Evolutionary conservation across 2,113 vertebrate genomes (phyloP).

Genomic region (Urocitellus parryii): DNA sequence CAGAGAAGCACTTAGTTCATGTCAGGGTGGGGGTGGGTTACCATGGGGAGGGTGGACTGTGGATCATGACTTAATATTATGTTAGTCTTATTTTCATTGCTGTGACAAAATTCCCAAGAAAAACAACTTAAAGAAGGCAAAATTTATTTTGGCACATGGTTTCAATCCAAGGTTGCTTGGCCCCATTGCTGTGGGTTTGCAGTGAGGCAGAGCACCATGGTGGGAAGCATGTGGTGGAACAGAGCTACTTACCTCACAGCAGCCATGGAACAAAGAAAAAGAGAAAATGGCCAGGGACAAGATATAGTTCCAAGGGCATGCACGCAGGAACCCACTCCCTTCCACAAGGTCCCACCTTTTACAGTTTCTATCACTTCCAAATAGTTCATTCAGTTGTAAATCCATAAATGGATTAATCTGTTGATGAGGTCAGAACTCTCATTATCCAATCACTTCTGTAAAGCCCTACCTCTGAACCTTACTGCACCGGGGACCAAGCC

Average conservation of each 20-base stretch:
- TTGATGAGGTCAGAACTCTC: background rate
- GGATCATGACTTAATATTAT: background rate
- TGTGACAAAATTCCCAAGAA: background rate
- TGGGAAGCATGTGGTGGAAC: background rate
- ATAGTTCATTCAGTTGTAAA: background rate
- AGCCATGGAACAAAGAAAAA: background rate
- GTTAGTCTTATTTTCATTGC: background rate
- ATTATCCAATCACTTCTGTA: background rate
- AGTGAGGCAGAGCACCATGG: background rate
- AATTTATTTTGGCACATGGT: background rate
- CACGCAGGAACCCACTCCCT: background rate
- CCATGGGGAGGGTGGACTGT: fast-evolving
- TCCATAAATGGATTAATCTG: background rate
- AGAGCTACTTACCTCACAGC: background rate
- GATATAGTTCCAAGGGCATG: background rate
- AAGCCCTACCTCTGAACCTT: background rate
- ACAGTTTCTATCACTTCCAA: background rate
- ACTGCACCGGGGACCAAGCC: background rate
- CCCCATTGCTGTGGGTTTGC: too few relatives aligned
- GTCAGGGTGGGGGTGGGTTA: fast-evolving
- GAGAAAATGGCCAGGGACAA: background rate
- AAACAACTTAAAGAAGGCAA: background rate
- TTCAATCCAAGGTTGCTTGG: background rate
- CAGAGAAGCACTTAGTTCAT: background rate
- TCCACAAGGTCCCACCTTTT: background rate